These are phyloP conservation scores for Coregonus ussuriensis DNA, from an alignment of 2,797 vertebrate species.

Conservation along the genomic window DNA sequence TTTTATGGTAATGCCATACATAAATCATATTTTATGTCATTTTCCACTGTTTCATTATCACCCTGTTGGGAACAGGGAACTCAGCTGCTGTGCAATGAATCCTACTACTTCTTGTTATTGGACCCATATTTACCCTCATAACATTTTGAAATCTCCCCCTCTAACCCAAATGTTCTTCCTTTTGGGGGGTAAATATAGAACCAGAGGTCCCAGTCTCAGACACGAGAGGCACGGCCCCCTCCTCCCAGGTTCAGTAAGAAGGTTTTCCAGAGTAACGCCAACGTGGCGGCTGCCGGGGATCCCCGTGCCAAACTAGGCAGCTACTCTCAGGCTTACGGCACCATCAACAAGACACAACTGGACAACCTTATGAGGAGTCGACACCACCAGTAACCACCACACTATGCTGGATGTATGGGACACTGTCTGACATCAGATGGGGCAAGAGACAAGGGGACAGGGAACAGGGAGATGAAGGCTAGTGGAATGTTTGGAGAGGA, in stretches of 20 bases:
- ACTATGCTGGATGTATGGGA: neutral
- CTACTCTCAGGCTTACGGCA: constrained; percentile 91
- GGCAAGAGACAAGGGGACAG: neutral
- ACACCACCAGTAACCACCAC: constrained; percentile 55
- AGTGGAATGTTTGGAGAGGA: neutral
- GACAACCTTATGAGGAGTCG: constrained; percentile 73
- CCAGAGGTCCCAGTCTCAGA: constrained; percentile 65
- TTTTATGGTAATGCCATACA: neutral
- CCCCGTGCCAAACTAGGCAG: constrained; percentile 86
- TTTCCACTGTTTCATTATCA: neutral
- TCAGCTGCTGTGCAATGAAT: neutral
- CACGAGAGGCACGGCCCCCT: constrained; percentile 60
- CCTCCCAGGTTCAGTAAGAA: constrained; percentile 81
- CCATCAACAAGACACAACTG: constrained; percentile 85
- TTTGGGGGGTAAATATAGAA: constrained; percentile 68
- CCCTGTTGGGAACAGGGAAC: neutral
- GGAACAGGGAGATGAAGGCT: neutral
- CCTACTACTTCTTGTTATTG: too few species aligned
- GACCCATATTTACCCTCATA: neutral
- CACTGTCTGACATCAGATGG: neutral
- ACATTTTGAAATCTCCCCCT: neutral
- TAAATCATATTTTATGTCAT: neutral
- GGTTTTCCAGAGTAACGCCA: constrained; percentile 84
- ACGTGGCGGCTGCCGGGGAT: constrained; percentile 80
- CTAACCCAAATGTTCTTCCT: constrained; percentile 10